A percentile compares a stretch with the other conserved stretches of the same genome.
Conservation (phyloP, 1,140 invertebrate species). For the Bombyx mandarina region DNA sequence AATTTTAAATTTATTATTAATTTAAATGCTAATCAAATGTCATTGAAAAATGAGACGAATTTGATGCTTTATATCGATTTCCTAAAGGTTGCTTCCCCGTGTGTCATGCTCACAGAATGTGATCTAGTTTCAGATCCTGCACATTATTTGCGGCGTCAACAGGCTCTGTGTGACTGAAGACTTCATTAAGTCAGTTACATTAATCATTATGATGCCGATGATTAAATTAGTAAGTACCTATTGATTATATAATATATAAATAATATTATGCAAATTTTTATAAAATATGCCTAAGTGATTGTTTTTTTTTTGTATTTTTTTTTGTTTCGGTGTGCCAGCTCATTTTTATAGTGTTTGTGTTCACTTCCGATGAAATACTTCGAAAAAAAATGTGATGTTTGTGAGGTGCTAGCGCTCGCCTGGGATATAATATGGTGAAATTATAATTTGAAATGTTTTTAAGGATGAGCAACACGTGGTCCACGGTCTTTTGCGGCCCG, state of each 20-base stretch:
- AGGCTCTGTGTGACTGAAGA: constrained; percentile 23
- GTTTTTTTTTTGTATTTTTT: too few species aligned
- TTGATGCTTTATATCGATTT: constrained; percentile 47
- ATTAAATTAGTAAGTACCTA: constrained; percentile 39
- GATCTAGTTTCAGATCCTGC: constrained; percentile 58
- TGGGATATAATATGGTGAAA: too few species aligned
- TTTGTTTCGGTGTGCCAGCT: too few species aligned
- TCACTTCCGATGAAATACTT: too few species aligned
- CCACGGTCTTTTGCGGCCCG: too few species aligned
- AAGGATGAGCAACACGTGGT: too few species aligned
- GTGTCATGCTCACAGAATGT: constrained; percentile 38
- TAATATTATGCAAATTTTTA: too few species aligned
- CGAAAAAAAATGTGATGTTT: too few species aligned
- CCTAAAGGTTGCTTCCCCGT: constrained; percentile 38
- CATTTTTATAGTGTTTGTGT: too few species aligned
- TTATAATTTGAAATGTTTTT: too few species aligned
- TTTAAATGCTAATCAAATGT: constrained; percentile 63
- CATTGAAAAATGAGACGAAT: constrained; percentile 51
- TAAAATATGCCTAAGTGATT: too few species aligned
- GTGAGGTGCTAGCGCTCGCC: too few species aligned
- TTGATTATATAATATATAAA: constrained; percentile 2
- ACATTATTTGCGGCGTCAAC: constrained; percentile 45
- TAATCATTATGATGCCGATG: constrained; percentile 29
- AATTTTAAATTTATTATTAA: constrained; percentile 56
- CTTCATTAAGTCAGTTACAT: constrained; percentile 20